Evolutionary conservation across 2,888 invertebrate species (phyloP), one percentile per base, ranked within the genome.

Genomic region (Belgica antarctica): DNA sequence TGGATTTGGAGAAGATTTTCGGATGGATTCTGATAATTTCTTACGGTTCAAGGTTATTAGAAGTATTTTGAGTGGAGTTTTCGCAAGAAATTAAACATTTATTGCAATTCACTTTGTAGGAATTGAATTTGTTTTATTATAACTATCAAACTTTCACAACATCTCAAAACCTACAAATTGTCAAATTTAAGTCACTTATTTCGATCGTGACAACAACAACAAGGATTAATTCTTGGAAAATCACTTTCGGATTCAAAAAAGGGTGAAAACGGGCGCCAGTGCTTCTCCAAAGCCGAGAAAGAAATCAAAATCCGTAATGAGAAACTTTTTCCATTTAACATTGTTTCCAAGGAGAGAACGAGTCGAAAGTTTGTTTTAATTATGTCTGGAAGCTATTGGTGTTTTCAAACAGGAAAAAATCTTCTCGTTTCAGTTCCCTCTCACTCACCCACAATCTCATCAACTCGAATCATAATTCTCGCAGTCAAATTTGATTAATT

Each of bases 401-500:
- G 52, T 46, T 57, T 46, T 68, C 52, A 52, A 47, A 28, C 46
- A 27, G 22, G 3, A 52, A 59, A 59, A 59, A 57, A 68, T 57
- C 47, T 65, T 68, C 46, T 52, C 41, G 10, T 46, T 57, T 68
- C 41, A 36, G 41, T 65, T 27, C 12, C n/a, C 15, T 19, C 57
- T 31, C 41, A 5, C 25, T n/a, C 66, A 66, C 15, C 47, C 57
- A 68, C 68, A 57, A 47, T 47, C 62, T 62, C 62, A 62, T 46
- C 63, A 41, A 65, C 63, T 65, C 47, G 68, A 68, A 68, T 68
- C 68, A 68, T 68, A 68, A 68, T 68, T 68, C 47, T 68, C 68
- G 57, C 68, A 68, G 68, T 68, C 68, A 68, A 68, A 68, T 68
- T 68, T 68, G 68, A 68, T 68, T 68, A 68, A 68, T 68, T 68